A percentile compares a stretch with the other conserved stretches of the same genome.
These are phyloP conservation scores for Kryptopterus vitreolus DNA, from an alignment of 2,797 vertebrate species.

Conservation along the genomic window DNA sequence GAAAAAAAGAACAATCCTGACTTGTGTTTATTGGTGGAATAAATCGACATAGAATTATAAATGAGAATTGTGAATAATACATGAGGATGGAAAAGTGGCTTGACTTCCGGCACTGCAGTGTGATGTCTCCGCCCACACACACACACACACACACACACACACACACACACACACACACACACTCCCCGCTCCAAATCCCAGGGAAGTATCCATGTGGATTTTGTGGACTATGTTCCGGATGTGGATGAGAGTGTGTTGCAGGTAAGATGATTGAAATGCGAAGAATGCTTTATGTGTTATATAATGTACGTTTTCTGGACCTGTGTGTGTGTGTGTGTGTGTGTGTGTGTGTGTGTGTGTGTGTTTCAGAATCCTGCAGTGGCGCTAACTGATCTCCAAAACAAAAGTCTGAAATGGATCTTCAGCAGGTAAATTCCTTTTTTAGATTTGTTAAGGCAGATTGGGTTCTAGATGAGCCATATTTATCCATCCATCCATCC, in stretches of 20 bases:
- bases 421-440: neutral
- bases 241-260: neutral
- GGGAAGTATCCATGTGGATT: neutral
- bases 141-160: neutral
- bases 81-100: neutral
- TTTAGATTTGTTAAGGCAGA: neutral
- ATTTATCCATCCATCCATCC: neutral
- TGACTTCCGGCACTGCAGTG: conserved; percentile 5
- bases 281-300: neutral
- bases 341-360: neutral
- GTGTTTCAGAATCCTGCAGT: neutral
- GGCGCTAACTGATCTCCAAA: neutral
- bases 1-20: too few relatives aligned
- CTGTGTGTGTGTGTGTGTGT: neutral
- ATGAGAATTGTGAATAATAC: neutral
- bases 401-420: neutral
- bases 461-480: neutral
- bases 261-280: neutral
- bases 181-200: neutral
- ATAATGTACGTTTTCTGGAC: neutral
- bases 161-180: neutral
- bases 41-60: too few relatives aligned
- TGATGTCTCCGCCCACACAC: neutral
- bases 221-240: neutral
- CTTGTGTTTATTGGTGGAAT: too few relatives aligned